Evolutionary conservation across 1,140 invertebrate genomes (phyloP).

Genomic region (Thaumatotibia leucotreta): DNA sequence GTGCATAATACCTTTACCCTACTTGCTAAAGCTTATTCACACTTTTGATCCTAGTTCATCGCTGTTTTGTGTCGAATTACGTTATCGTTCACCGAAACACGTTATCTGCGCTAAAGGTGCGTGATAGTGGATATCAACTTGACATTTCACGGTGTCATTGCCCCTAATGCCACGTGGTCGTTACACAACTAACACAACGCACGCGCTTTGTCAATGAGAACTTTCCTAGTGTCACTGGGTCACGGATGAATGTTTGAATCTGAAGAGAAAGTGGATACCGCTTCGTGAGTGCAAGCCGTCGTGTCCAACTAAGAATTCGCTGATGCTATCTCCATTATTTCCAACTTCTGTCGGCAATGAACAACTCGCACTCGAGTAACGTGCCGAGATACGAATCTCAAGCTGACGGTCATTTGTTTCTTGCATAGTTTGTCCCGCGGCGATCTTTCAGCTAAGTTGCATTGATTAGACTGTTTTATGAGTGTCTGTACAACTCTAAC

Average conservation of each 20-base stretch:
- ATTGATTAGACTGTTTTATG: slow-evolving; percentile 45
- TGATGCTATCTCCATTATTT: slow-evolving; percentile 41
- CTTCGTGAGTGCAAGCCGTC: slow-evolving; percentile 22
- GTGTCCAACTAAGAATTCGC: slow-evolving; percentile 26
- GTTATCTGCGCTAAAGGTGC: slow-evolving; percentile 45
- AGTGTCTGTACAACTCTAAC: slow-evolving; percentile 31
- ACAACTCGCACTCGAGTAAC: slow-evolving; percentile 37
- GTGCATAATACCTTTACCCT: too few species aligned
- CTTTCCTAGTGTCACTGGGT: slow-evolving; percentile 9
- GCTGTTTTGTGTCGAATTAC: slow-evolving; percentile 28
- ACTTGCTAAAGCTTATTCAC: too few species aligned
- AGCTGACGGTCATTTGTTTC: slow-evolving; percentile 30
- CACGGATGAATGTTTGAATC: not conserved
- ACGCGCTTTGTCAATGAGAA: slow-evolving; percentile 1
- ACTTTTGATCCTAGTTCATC: too few species aligned
- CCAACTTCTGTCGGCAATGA: slow-evolving; percentile 34
- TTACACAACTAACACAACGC: slow-evolving; percentile 40
- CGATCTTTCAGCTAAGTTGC: slow-evolving; percentile 38
- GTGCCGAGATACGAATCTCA: slow-evolving; percentile 41
- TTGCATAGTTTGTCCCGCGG: slow-evolving; percentile 26
- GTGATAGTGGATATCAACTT: slow-evolving; percentile 56
- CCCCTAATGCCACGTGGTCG: slow-evolving; percentile 49
- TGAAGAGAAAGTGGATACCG: slow-evolving; percentile 45
- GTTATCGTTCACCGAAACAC: slow-evolving; percentile 42
- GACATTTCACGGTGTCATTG: slow-evolving; percentile 51